Percentiles rank a stretch among this genome's conserved stretches.
These are phyloP conservation scores for Hipposideros armiger DNA, from an alignment of 2,113 vertebrate genomes.

Conservation along the genomic window DNA sequence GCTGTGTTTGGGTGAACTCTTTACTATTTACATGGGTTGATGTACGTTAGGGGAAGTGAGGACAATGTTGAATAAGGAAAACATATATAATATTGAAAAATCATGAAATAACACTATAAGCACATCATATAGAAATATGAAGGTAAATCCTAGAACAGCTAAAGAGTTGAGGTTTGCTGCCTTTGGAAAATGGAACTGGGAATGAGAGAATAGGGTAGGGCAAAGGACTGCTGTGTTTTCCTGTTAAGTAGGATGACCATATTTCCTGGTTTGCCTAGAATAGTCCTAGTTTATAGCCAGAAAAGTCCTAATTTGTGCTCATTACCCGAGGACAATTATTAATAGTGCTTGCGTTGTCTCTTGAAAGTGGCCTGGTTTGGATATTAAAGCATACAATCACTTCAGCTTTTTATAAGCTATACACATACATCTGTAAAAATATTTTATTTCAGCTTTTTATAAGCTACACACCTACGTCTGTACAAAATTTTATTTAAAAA, in stretches of 20 bases:
- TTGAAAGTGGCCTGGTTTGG: slow-evolving; percentile 48
- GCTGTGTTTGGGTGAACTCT: background rate
- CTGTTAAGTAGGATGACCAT: slow-evolving; percentile 2
- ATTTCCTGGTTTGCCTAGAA: background rate
- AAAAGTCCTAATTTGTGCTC: slow-evolving; percentile 60
- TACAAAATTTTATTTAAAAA: slow-evolving; percentile 19
- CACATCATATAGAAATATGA: background rate
- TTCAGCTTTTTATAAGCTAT: slow-evolving; percentile 10
- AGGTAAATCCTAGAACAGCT: slow-evolving; percentile 22
- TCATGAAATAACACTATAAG: background rate
- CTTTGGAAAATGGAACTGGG: background rate
- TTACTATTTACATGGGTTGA: background rate
- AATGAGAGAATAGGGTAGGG: background rate
- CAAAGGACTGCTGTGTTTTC: background rate
- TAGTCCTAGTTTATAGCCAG: background rate
- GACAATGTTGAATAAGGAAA: background rate
- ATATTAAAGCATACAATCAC: background rate
- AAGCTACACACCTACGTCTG: background rate
- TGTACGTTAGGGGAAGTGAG: background rate
- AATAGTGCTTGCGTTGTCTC: background rate
- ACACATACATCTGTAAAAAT: no score
- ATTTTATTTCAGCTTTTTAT: background rate
- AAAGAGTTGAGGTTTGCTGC: background rate
- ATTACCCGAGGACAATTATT: slow-evolving; percentile 36
- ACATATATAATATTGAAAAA: background rate